Base-by-base conservation (phyloP, 2,797 vertebrate genomes). In the Pterois miles region DNA sequence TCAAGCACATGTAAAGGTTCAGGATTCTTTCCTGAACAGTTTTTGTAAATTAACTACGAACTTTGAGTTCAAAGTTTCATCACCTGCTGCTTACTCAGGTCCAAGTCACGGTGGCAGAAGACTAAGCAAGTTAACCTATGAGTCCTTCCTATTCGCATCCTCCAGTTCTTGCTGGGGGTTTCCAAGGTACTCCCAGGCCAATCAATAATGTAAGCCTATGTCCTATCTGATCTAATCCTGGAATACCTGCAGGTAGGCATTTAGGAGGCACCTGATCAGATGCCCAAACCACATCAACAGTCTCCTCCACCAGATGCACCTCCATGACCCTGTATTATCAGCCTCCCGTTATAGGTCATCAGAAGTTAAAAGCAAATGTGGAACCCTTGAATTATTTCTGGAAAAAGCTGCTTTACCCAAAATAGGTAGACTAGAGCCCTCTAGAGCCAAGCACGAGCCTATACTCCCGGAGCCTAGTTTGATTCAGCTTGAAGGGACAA, bases 381-480 rank as follows among this genome's bases (percentile, higher is more conserved):
- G 9, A 50, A 36, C 12, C 8, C 33, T 38, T 16, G 3, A 29
- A n/a, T 36, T 31, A 12, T 2, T 20, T 5, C 14, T 48, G 40
- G 12, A 20, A 25, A 57, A 60, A 52, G 31, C 33, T 40, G 31
- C 48, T 16, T 38, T 36, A 2, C 16, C 13, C 14, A 6, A 9
- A 31, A 27, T 10, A 34, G 12, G 1, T 2, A 69, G 0, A 16
- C 22, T 60, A 3, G 31, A 9, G 22, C 16, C 22, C 36, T 22
- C 10, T 12, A 13, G 14, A 50, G 0, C 9, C 9, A 63, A 43
- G 36, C 14, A 4, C 1, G 1, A 6, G 7, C 3, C 6, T 23
- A 12, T n/a, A 27, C 22, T 27, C 11, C 48, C 27, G 8, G 38
- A 29, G 4, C 2, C 2, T 0, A 0, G 18, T 22, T 40, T 3